Conservation (phyloP, 2,113 vertebrate species). For the Haemorhous mexicanus region DNA sequence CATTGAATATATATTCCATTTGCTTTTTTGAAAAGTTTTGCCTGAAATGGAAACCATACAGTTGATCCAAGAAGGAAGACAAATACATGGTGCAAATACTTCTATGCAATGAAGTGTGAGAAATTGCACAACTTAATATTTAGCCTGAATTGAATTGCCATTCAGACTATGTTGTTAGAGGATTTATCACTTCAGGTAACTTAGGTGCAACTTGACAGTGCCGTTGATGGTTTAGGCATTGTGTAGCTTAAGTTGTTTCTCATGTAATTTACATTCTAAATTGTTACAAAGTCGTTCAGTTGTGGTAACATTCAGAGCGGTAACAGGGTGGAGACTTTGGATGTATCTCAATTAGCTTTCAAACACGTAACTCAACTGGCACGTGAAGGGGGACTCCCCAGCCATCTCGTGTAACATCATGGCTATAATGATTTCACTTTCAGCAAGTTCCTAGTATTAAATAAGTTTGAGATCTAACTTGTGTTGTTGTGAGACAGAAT, state of each 20-base stretch:
- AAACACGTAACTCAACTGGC: not conserved
- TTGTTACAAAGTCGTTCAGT: not conserved
- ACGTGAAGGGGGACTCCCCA: not conserved
- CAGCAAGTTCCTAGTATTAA: not conserved
- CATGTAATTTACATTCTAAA: not conserved
- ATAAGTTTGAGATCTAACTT: not conserved
- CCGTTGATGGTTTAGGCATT: not conserved
- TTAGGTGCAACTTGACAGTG: not conserved
- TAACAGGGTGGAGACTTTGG: not conserved
- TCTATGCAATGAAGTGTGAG: not conserved
- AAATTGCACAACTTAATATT: not conserved
- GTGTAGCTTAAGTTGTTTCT: not conserved
- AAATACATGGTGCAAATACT: not conserved
- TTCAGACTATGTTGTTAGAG: not conserved
- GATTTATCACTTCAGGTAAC: not conserved
- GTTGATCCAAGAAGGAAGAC: not conserved
- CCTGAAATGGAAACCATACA: not conserved
- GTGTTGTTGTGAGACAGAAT: not conserved
- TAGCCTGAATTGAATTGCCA: not conserved
- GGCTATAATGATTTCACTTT: not conserved
- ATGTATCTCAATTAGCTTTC: not conserved
- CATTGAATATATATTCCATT: not conserved
- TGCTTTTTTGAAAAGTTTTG: not conserved
- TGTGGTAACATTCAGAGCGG: not conserved
- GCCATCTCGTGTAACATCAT: not conserved